Percentiles rank a stretch among this genome's conserved stretches.
Evolutionary conservation across 1,140 invertebrate genomes (phyloP).

Genomic region (Neuroterus valhalla): DNA sequence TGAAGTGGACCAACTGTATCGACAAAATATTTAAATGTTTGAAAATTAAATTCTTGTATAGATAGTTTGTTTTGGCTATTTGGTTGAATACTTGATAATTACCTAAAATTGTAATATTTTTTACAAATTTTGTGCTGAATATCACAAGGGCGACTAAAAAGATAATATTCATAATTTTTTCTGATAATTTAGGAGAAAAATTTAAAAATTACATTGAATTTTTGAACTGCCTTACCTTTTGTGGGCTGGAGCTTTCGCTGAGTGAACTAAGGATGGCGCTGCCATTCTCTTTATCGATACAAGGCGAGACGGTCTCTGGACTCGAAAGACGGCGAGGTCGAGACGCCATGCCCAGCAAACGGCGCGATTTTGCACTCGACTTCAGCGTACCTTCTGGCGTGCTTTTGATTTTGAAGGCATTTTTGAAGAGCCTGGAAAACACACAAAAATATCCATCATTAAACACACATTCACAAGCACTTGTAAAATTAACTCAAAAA

Average conservation of each 20-base stretch:
- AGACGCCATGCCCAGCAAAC: slow-evolving; percentile 62
- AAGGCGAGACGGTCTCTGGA: slow-evolving; percentile 49
- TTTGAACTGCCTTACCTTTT: slow-evolving; percentile 58
- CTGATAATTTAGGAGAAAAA: too few relatives aligned
- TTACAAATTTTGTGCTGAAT: too few relatives aligned
- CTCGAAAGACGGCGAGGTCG: slow-evolving; percentile 48
- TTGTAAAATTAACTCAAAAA: not conserved
- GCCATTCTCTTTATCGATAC: slow-evolving; percentile 62
- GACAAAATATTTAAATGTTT: too few relatives aligned
- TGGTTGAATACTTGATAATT: too few relatives aligned
- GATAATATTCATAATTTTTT: too few relatives aligned
- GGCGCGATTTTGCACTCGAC: slow-evolving; percentile 47
- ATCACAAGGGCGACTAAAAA: too few relatives aligned
- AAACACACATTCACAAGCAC: not conserved
- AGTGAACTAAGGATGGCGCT: slow-evolving; percentile 54
- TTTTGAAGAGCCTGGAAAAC: slow-evolving; percentile 69
- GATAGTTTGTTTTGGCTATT: too few relatives aligned
- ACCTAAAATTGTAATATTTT: too few relatives aligned
- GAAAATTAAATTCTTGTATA: not conserved
- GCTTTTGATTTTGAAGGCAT: slow-evolving; percentile 67
- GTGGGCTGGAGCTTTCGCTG: slow-evolving; percentile 55
- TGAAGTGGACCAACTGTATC: too few relatives aligned
- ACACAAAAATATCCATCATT: not conserved
- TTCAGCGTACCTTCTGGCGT: slow-evolving; percentile 60
- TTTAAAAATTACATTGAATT: too few relatives aligned